phyloP scores from a whole-genome alignment of 2,888 invertebrate genomes.

The Tenthredo livida region DNA sequence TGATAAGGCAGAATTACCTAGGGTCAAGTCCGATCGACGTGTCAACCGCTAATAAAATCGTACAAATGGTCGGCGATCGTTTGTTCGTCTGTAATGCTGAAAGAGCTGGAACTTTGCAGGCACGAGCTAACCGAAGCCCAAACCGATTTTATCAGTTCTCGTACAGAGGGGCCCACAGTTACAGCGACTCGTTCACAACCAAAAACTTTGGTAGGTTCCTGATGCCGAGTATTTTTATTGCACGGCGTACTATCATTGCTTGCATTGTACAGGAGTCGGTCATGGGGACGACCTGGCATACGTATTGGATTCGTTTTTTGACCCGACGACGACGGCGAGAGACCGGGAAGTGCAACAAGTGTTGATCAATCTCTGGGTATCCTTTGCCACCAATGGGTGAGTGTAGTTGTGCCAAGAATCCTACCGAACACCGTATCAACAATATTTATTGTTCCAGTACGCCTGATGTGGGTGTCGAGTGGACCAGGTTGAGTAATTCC shows the following conservation, averaged over 20 bases:
- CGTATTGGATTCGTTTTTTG: slow-evolving; percentile 77
- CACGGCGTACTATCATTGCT: no score
- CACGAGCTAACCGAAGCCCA: slow-evolving; percentile 80
- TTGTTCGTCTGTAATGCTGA: slow-evolving; percentile 83
- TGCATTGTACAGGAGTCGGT: slow-evolving; percentile 80
- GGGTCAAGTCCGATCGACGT: slow-evolving; percentile 79
- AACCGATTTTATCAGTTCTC: slow-evolving; percentile 79
- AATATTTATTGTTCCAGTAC: no score
- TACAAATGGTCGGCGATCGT: slow-evolving; percentile 83
- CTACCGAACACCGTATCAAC: no score
- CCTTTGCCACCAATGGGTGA: no score
- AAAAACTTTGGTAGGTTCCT: slow-evolving; percentile 81
- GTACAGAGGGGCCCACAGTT: slow-evolving; percentile 79
- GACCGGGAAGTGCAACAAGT: slow-evolving; percentile 80
- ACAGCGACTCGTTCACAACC: slow-evolving; percentile 80
- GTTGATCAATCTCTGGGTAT: no score
- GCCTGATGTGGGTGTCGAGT: no score
- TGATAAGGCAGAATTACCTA: slow-evolving; percentile 82
- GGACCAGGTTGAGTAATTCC: no score
- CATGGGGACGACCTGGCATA: slow-evolving; percentile 83
- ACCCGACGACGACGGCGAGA: slow-evolving; percentile 74
- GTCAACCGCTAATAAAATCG: slow-evolving; percentile 61
- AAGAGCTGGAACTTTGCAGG: slow-evolving; percentile 82
- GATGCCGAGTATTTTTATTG: not conserved
- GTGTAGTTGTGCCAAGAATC: no score